Evolutionary conservation across 1,140 invertebrate species (phyloP), one percentile per base, ranked within the genome.

Genomic region (Sarcophaga bullata): DNA sequence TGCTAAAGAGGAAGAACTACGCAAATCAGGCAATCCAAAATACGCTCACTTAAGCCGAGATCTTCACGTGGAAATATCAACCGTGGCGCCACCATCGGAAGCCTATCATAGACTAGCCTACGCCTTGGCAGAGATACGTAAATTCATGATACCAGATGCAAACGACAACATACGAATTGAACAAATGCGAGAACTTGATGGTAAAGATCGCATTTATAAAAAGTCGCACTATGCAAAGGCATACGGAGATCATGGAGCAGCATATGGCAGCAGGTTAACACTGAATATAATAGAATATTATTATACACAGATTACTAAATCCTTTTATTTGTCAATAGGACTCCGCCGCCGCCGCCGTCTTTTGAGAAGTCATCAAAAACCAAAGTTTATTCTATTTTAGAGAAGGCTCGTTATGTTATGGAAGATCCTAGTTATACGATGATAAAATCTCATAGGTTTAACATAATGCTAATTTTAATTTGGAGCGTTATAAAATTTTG

Each of bases 1-100:
- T 91, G 93, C 94, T 84, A 97, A 97, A 92, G 92, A 99, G 91
- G 97, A 99, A 87, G 96, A 98, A 90, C 91, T 97, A 8, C 92
- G 97, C 46, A 94, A 94, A 85, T 95, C 96, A 0, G 91, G 95
- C 37, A 97, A 99, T 90, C 96, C 96, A 0, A 98, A 98, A 90
- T 98, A 97, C 89, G 93, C 96, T 6, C 98, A 99, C 90, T 92
- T 99, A 10, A 94, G 94, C 73, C 97, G 98, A 83, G 97, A 98
- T 84, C 92, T 99, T 1, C 98, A 99, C 89, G 96, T 99, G 0
- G 96, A 98, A 90, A 96, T 99, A 83, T 95, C 96, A 52, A 96
- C 97, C 10, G 93, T 96, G 73, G 97, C 97, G 9, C 95, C 97
- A 5, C 96, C 97, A 0, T 95, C 96, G 0, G 97, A 99, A 89